Percentiles rank a stretch among this genome's conserved stretches.
Evolutionary conservation across 2,797 vertebrate genomes (phyloP).

Genomic region (Notoglanidium macrostoma): DNA sequence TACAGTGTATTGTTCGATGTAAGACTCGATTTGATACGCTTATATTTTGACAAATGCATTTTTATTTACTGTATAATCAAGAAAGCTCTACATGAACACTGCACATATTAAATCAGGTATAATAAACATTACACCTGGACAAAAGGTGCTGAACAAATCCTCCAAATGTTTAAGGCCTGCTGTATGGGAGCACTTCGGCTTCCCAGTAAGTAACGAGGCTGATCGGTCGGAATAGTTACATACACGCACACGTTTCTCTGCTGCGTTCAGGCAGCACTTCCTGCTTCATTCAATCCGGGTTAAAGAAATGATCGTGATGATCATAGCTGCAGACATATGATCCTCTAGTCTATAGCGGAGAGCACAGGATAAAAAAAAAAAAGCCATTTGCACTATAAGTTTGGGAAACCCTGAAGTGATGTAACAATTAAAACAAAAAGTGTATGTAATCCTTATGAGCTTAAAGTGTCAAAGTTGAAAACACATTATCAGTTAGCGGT

Average conservation of each 20-base stretch:
- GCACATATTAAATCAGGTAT: not conserved
- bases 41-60: not conserved
- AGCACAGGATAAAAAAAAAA: not conserved
- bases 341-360: not conserved
- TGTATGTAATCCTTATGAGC: too few species aligned
- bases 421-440: not conserved
- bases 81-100: not conserved
- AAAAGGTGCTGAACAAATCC: not conserved
- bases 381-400: not conserved
- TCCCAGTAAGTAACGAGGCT: not conserved
- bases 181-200: not conserved
- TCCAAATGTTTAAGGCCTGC: not conserved
- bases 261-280: not conserved
- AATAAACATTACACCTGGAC: too few species aligned
- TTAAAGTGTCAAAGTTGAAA: not conserved
- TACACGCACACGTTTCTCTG: not conserved
- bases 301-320: not conserved
- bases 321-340: not conserved
- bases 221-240: not conserved
- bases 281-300: not conserved
- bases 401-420: not conserved
- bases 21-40: not conserved
- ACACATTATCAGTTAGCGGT: not conserved
- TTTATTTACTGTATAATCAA: not conserved
- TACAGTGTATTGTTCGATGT: not conserved